Conservation (phyloP, 2,113 vertebrate species). For the Odocoileus virginianus region DNA sequence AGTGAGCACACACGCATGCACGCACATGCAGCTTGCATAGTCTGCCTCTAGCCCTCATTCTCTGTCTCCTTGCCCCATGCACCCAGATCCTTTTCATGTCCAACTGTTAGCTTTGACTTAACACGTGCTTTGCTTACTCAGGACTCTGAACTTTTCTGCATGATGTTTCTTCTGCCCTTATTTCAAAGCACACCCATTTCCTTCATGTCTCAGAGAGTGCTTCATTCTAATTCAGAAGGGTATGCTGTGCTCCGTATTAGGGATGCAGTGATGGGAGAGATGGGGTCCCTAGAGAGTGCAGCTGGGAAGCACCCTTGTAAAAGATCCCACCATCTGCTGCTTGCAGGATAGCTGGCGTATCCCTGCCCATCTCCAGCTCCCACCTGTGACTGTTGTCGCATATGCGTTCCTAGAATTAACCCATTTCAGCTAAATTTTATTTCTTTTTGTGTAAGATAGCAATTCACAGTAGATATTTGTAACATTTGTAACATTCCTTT, state of each 20-base stretch:
- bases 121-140: neutral
- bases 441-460: neutral
- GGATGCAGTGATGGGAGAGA: neutral
- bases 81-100: neutral
- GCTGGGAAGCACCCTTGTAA: neutral
- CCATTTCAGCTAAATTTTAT: neutral
- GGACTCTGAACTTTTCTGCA: neutral
- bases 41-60: neutral
- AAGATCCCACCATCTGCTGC: neutral
- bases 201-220: neutral
- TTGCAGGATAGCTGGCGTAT: neutral
- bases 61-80: neutral
- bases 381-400: neutral
- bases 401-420: neutral
- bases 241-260: neutral
- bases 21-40: neutral
- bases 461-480: neutral
- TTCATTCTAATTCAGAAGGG: neutral
- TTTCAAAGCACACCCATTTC: neutral
- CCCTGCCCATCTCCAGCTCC: fast-evolving
- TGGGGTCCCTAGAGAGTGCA: neutral
- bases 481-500: neutral
- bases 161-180: neutral
- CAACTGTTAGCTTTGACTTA: neutral
- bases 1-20: neutral